Conservation (phyloP, 2,113 vertebrate species). For the Ivindomyrus marchei region DNA sequence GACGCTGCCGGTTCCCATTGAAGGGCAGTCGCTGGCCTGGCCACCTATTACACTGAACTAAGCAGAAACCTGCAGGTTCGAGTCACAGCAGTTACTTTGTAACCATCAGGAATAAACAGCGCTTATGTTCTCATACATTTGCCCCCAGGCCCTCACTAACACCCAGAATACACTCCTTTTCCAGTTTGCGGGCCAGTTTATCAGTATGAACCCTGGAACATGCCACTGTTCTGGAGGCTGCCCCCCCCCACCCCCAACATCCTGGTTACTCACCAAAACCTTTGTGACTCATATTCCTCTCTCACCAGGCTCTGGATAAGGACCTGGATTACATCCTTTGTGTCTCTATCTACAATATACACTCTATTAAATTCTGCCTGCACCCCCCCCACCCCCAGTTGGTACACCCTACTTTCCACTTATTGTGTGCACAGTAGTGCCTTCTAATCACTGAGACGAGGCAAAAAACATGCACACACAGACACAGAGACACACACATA, state of each 20-base stretch:
- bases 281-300: not conserved
- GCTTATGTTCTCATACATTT: not conserved
- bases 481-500: not conserved
- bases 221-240: not conserved
- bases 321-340: not conserved
- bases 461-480: not conserved
- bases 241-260: not conserved
- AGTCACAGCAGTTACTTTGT: not conserved
- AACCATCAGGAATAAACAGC: not conserved
- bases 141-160: not conserved
- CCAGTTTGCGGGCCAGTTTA: not conserved
- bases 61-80: not conserved
- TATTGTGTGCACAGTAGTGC: not conserved
- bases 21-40: not conserved
- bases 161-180: not conserved
- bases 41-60: not conserved
- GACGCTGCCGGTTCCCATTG: not conserved
- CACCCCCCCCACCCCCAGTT: not conserved
- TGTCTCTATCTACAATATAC: not conserved
- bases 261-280: not conserved
- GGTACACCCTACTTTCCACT: not conserved
- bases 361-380: not conserved
- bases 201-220: not conserved
- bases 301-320: not conserved
- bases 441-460: not conserved